Evolutionary conservation across 2,797 vertebrate species (phyloP), one percentile per base, ranked within the genome.

Genomic region (Halcyon badia): DNA sequence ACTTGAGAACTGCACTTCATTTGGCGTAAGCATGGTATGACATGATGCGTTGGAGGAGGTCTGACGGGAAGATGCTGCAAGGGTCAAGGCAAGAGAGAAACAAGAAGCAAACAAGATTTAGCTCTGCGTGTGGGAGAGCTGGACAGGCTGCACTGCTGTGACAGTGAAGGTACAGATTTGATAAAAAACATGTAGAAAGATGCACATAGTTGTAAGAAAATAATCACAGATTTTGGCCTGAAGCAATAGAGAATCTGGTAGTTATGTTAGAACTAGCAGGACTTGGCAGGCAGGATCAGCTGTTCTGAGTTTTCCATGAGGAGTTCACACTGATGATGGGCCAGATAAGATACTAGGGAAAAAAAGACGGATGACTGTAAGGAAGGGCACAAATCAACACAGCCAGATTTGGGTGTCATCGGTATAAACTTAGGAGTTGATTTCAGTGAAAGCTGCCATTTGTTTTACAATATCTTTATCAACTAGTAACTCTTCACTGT

Each of bases 51-150:
- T 16, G 30, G 42, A 49, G n/a, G 66, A 83, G 31, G 7, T 39
- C 46, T 75, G 93, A 39, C 0, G 9, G 61, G 71, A 85, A 83
- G 28, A 20, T 11, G 33, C 28, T 77, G 28, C 0, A 0, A 64
- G 41, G 54, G 57, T 66, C 31, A 52, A 84, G 62, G 48, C 6
- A 24, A 56, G 57, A 14, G 11, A 68, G 17, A 51, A 80, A 68
- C 7, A 24, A 25, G 26, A 24, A 64, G 30, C 42, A 65, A 62
- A 33, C 0, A 9, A 54, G 57, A 75, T 48, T 57, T 69, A 48
- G 46, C 41, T 70, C 24, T 24, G 22, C 16, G 14, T 0, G 1
- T 66, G 14, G 54, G n/a, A 65, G 30, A 71, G 42, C n/a, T 22
- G 62, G n/a, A 35, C 46, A 35, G 87, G 83, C 16, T 54, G 75